These are phyloP conservation scores for Caerostris extrusa DNA, from an alignment of 1,140 invertebrate genomes.

Conservation along the genomic window DNA sequence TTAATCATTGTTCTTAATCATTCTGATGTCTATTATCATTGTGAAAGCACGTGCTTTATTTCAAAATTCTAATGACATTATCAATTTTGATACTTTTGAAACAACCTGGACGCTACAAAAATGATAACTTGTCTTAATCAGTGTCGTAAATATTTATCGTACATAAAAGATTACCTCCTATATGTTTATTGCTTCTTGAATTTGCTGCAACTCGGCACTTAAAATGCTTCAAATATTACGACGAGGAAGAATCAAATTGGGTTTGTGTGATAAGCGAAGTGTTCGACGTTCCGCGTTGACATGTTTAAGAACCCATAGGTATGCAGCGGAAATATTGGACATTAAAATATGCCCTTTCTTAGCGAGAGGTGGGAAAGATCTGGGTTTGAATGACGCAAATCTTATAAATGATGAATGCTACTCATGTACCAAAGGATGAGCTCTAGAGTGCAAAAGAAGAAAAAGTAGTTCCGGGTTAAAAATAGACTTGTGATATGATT, in stretches of 20 bases:
- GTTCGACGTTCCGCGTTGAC: background rate
- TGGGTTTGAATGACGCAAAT: no score
- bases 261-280: background rate
- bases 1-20: no score
- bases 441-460: no score
- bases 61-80: no score
- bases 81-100: background rate
- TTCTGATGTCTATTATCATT: no score
- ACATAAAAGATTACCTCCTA: background rate
- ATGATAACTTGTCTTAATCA: background rate
- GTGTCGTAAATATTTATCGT: background rate
- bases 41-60: no score
- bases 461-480: no score
- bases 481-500: no score
- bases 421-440: no score
- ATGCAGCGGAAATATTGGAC: background rate
- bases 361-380: no score
- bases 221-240: conserved; percentile 4
- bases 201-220: background rate
- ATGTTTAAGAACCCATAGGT: background rate
- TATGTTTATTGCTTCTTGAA: background rate
- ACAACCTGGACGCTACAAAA: background rate
- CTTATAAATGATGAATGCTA: no score
- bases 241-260: background rate
- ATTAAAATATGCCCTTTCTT: no score